These are phyloP conservation scores for Hyppa rectilinea DNA, from an alignment of 2,888 invertebrate species.

Conservation along the genomic window DNA sequence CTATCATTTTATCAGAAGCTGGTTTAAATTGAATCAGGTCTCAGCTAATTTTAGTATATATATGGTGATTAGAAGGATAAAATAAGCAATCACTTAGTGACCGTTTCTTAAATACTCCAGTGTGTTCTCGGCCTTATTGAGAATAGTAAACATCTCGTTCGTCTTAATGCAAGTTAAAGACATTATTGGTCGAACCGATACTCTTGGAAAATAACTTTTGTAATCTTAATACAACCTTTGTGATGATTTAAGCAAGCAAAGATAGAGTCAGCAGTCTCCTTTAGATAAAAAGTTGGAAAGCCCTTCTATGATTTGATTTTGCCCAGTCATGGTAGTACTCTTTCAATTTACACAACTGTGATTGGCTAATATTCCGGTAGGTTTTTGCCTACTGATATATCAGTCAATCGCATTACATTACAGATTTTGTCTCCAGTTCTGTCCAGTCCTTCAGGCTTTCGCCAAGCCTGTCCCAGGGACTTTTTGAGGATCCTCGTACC, in stretches of 20 bases:
- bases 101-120: neutral
- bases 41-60: neutral
- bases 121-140: slow-evolving; percentile 25
- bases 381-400: neutral
- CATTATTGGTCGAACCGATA: slow-evolving; percentile 34
- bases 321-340: neutral
- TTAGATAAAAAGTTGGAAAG: neutral
- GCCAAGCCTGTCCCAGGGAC: neutral
- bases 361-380: neutral
- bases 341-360: neutral
- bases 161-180: slow-evolving; percentile 31
- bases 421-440: neutral
- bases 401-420: neutral
- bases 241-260: neutral
- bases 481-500: neutral
- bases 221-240: neutral
- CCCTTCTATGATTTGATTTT: neutral
- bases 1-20: slow-evolving; percentile 9
- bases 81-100: slow-evolving; percentile 3
- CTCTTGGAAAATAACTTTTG: slow-evolving; percentile 2
- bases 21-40: slow-evolving; percentile 6
- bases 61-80: slow-evolving; percentile 4
- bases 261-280: too few relatives aligned
- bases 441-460: neutral
- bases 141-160: slow-evolving; percentile 22